These are phyloP conservation scores for Dynastes hyllus DNA, from an alignment of 2,888 invertebrate species.

Conservation along the genomic window DNA sequence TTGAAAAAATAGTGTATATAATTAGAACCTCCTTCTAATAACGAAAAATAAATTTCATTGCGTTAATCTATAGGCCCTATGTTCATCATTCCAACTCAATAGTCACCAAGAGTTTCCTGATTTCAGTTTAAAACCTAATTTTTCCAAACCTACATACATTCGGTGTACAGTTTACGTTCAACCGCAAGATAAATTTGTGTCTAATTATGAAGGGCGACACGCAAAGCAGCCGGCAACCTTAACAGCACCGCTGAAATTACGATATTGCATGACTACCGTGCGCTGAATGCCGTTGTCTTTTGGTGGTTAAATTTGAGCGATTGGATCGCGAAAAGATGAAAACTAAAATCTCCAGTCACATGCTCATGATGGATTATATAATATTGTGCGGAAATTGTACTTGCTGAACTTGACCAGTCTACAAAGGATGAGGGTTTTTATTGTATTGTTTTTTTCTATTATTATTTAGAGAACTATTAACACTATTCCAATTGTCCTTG, in stretches of 20 bases:
- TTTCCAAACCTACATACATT: neutral
- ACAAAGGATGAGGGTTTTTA: no score
- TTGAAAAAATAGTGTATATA: no score
- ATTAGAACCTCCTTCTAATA: no score
- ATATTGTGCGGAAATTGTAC: neutral
- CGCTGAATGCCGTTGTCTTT: slow-evolving; percentile 11
- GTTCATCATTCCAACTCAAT: no score
- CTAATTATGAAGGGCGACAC: slow-evolving; percentile 40
- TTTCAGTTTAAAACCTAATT: no score
- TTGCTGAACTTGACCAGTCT: no score
- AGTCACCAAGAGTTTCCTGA: no score
- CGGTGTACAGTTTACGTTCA: slow-evolving; percentile 17
- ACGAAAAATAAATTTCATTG: no score
- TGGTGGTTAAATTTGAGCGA: slow-evolving; percentile 12
- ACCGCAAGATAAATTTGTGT: slow-evolving; percentile 30
- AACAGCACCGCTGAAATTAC: slow-evolving; percentile 32
- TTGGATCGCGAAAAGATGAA: slow-evolving; percentile 13
- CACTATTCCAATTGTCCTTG: no score
- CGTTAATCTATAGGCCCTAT: no score
- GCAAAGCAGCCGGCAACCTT: slow-evolving; percentile 13
- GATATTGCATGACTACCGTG: slow-evolving; percentile 37
- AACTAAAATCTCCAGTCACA: neutral
- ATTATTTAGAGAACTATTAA: no score
- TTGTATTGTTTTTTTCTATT: no score
- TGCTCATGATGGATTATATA: slow-evolving; percentile 4